Evolutionary conservation across 2,113 vertebrate species (phyloP), one percentile per base, ranked within the genome.

Genomic region (Thomomys bottae): DNA sequence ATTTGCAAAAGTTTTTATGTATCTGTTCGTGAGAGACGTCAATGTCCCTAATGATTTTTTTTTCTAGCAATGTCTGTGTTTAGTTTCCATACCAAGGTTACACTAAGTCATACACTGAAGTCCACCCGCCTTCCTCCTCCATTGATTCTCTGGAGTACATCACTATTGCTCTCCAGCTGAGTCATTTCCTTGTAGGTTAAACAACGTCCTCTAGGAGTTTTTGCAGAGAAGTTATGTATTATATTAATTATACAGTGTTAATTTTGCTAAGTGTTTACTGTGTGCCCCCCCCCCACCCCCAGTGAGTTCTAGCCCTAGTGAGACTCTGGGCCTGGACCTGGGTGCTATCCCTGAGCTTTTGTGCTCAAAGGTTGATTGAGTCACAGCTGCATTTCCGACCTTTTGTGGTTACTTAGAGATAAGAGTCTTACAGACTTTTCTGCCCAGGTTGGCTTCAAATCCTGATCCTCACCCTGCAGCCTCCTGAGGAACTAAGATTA

Each of bases 1-100:
- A 49, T 89, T 66, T 75, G 49, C 34, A 6, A 71, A 86, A 24
- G 45, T 32, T 91, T 92, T 76, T 87, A 75, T 24, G 28, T 89
- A 20, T 66, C 1, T 79, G 14, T 24, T 77, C 64, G 9, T 42
- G 61, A 83, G 32, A 34, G 18, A 54, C 88, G 21, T 34, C 15
- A 30, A 75, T 20, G 14, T 57, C 17, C 83, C 8, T 54, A 8
- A 87, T 87, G 6, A 87, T 87, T 93, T 59, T 79, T 23, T 79
- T 71, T 72, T 68, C 34, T 89, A 89, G 73, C n/a, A 42, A 32
- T 15, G 42, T 49, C 57, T 84, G 75, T 87, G 59, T 59, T 92
- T 85, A 77, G 26, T 77, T 90, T 84, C 72, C 61, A 21, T 67
- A 28, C 71, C 45, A 32, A 81, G 20, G 30, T 61, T 80, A 88